phyloP scores from a whole-genome alignment of 1,140 invertebrate species.

The Drosophila sp. region DNA sequence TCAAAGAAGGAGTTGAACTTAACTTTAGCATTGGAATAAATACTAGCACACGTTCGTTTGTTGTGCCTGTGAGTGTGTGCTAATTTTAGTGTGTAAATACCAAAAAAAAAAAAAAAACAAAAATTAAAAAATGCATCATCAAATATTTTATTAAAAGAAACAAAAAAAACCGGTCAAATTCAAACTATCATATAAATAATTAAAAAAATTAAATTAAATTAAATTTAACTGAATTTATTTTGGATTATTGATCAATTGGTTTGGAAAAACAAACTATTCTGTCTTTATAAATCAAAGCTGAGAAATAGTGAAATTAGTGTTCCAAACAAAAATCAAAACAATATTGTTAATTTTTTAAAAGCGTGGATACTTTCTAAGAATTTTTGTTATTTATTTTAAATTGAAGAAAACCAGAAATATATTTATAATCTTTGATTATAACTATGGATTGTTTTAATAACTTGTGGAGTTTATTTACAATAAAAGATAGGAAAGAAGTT shows the following conservation, averaged over 20 bases:
- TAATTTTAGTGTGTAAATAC: background rate
- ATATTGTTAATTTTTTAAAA: too few species aligned
- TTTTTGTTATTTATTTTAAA: too few species aligned
- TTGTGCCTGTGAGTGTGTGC: constrained; percentile 14
- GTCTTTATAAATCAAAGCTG: too few species aligned
- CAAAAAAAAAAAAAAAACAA: constrained; percentile 10
- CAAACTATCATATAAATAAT: background rate
- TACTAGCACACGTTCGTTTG: background rate
- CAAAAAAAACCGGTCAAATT: background rate
- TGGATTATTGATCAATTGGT: too few species aligned
- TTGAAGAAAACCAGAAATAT: too few species aligned
- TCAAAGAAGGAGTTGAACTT: background rate
- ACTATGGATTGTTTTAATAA: too few species aligned
- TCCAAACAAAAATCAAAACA: too few species aligned
- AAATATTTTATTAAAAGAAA: background rate
- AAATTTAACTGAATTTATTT: too few species aligned
- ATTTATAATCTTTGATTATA: too few species aligned
- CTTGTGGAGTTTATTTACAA: background rate
- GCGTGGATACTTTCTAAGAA: too few species aligned
- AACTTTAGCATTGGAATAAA: constrained; percentile 6
- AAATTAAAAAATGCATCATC: background rate
- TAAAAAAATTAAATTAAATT: background rate
- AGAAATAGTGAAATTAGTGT: too few species aligned
- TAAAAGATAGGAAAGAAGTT: background rate
- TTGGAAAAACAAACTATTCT: too few species aligned